Evolutionary conservation across 2,797 vertebrate genomes (phyloP).

Genomic region (Lepilemur septentrionalis): DNA sequence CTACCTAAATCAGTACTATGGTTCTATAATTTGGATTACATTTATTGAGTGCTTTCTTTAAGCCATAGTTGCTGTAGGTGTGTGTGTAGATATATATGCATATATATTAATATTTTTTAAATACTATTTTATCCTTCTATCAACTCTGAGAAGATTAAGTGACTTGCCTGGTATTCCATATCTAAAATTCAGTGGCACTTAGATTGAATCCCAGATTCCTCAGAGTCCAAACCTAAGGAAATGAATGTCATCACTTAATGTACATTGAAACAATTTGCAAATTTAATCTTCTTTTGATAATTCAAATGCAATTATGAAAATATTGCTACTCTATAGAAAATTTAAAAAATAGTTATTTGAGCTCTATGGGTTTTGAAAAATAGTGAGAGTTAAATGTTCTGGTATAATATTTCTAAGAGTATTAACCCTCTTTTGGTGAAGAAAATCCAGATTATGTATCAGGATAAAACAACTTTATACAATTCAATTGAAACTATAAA

Average conservation of each 20-base stretch:
- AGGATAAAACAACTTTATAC: background rate
- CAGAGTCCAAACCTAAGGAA: background rate
- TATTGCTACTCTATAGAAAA: background rate
- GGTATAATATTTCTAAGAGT: background rate
- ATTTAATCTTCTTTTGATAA: background rate
- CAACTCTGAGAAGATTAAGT: background rate
- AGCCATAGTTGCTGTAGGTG: background rate
- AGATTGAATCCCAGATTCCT: background rate
- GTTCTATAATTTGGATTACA: background rate
- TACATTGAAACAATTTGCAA: background rate
- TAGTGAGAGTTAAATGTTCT: background rate
- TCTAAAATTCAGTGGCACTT: background rate
- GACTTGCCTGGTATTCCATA: background rate
- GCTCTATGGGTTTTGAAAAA: background rate
- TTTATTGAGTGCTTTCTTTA: background rate
- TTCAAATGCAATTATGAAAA: background rate
- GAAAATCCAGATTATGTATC: background rate
- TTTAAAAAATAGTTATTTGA: background rate
- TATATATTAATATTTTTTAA: background rate
- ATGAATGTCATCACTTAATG: background rate
- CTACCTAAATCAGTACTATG: background rate
- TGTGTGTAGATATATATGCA: background rate
- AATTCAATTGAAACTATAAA: background rate
- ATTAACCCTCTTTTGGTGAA: background rate
- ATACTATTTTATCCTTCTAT: background rate